Evolutionary conservation across 2,888 invertebrate genomes (phyloP), one percentile per base, ranked within the genome.

Genomic region (Timema cristinae): DNA sequence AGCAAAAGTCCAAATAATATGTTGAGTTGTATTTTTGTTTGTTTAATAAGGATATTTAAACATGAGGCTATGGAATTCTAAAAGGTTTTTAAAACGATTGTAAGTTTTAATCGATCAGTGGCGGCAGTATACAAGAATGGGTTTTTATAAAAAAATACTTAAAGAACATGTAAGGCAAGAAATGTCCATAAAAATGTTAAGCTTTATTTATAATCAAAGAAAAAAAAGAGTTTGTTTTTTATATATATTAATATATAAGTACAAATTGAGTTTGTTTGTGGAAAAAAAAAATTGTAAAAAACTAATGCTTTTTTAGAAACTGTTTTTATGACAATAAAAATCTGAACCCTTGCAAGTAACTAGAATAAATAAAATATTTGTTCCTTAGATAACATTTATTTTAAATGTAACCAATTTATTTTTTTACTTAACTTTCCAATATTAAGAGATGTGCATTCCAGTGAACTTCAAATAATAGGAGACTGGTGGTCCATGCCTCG

Each of bases 161-260:
- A 63, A 63, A 63, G 63, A 63, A 63, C 32, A 47, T 63, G 63
- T 63, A 63, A 47, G 63, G n/a, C 63, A 63, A 9, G 47, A 63
- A 16, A 5, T 63, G 63, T 63, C 63, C 63, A 63, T 13, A 59
- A 63, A 63, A n/a, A 63, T 32, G 32, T 63, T 48, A 16, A 63
- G 63, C 63, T 63, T 63, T 63, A 48, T 63, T 16, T 63, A 59
- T 59, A 63, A n/a, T 63, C 63, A 63, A 63, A 63, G 47, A 32
- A 2, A 32, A 63, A 63, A 63, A 63, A 11, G 63, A n/a, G n/a
- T n/a, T 63, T 63, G 63, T 63, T 63, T 63, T 63, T 63, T n/a
- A 63, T 63, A 63, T 63, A 63, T 63, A 32, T 32, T n/a, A 63
- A 63, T 16, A 63, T 63, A 63, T 63, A 63, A 32, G 48, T 63